Base-by-base conservation (phyloP, 2,113 vertebrate genomes). In the Columba livia region DNA sequence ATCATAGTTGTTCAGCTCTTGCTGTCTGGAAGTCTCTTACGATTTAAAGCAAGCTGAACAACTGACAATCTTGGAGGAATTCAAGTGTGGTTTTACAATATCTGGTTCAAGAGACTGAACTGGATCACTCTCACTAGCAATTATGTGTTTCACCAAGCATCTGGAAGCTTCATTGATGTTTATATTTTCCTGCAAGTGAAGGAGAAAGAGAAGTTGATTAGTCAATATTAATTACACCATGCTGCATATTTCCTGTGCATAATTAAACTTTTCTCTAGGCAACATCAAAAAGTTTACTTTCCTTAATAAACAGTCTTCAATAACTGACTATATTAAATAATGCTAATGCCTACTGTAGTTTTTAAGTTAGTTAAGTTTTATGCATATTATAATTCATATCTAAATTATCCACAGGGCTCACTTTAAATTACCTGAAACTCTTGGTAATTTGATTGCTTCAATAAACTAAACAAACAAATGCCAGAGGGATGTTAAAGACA, bases 81-180 rank as follows among this genome's bases (percentile, higher is more conserved):
- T 85, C 70, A 99, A 97, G 60, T 98, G 98, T 12, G 99, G 99
- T 26, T 99, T 99, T 96, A 99, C 96, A 64, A 99, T 97, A 94
- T 99, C 99, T 1, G 98, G 97, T 57, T 99, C 97, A 34, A 98
- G 92, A 2, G 98, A 97, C 88, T 98, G 99, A 95, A 98, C 96
- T 80, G 99, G 98, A 93, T 99, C 98, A 34, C 98, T 98, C 95
- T 99, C 99, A 6, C 98, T 99, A 32, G 99, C 98, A 93, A 99
- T 99, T 83, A 99, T 99, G 95, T 99, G 99, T 92, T 99, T 99
- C 94, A 99, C 99, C 90, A 99, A 97, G 97, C 99, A 99, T 96
- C 98, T 98, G 81, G 99, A 99, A 44, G 99, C 99, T 96, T 99
- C 99, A 3, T 97, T 98, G 60, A 99, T 99, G 97, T 99, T 99